Percentiles rank a stretch among this genome's conserved stretches.
phyloP scores from a whole-genome alignment of 2,888 invertebrate genomes.

The Melangyna quadrimaculata region DNA sequence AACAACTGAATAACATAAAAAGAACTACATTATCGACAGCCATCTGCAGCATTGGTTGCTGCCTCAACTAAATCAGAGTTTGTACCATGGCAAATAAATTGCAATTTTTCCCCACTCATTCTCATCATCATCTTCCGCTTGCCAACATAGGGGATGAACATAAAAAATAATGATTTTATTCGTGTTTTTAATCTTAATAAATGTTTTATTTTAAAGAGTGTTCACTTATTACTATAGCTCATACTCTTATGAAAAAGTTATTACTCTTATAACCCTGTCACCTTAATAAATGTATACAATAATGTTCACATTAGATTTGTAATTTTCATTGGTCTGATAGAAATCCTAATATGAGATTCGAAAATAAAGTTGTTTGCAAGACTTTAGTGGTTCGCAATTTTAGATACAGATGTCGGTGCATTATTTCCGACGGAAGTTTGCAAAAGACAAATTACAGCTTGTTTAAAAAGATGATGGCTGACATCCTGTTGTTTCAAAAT shows the following conservation, averaged over 20 bases:
- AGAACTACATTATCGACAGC: background rate
- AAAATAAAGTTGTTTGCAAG: slow-evolving; percentile 20
- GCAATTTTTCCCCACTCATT: background rate
- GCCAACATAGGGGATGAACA: background rate
- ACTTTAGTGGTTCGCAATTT: slow-evolving; percentile 7
- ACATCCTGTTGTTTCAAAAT: too few relatives aligned
- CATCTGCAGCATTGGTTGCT: slow-evolving; percentile 19
- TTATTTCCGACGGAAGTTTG: slow-evolving; percentile 38
- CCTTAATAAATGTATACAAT: too few relatives aligned
- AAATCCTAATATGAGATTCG: background rate
- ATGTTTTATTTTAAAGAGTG: background rate
- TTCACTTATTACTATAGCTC: background rate
- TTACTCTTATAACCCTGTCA: too few relatives aligned
- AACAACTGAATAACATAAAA: background rate
- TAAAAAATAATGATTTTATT: background rate
- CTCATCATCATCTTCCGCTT: too few relatives aligned
- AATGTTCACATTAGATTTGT: background rate
- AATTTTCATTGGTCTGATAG: background rate
- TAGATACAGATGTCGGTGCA: slow-evolving; percentile 25
- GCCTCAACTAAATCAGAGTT: slow-evolving; percentile 49
- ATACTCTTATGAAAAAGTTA: too few relatives aligned
- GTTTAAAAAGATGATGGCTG: too few relatives aligned
- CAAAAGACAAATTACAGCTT: slow-evolving; percentile 15
- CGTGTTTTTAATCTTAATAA: background rate
- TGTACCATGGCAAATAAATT: background rate